A percentile compares a stretch with the other conserved stretches of the same genome.
phyloP scores from a whole-genome alignment of 2,113 vertebrate genomes.

The Platichthys flesus region DNA sequence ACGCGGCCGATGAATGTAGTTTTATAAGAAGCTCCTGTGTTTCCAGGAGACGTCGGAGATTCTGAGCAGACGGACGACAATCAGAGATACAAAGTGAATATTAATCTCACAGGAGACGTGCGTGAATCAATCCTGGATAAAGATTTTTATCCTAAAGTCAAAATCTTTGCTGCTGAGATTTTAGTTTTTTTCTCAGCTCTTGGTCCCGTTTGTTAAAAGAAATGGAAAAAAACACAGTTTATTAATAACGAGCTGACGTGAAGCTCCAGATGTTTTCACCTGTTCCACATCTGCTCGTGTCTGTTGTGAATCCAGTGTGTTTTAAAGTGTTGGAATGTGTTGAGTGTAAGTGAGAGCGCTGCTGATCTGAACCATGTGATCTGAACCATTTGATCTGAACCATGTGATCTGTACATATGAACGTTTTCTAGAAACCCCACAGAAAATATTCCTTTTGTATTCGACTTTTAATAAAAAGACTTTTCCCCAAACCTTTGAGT shows the following conservation, averaged over 20 bases:
- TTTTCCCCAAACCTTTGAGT: slow-evolving; percentile 55
- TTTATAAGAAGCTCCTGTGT: slow-evolving; percentile 2
- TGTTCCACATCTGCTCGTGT: slow-evolving; percentile 14
- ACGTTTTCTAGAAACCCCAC: slow-evolving; percentile 76
- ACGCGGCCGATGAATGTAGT: slow-evolving; percentile 71
- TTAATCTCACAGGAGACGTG: background rate
- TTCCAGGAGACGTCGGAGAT: no score
- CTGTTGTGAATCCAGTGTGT: slow-evolving; percentile 8
- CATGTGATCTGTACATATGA: slow-evolving; percentile 74
- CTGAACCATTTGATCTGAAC: slow-evolving; percentile 53
- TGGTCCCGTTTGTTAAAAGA: background rate
- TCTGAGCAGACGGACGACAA: slow-evolving; percentile 17
- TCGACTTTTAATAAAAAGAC: slow-evolving; percentile 81
- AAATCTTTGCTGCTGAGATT: no score
- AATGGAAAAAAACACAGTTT: no score
- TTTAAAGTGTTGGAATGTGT: background rate
- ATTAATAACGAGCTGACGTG: background rate
- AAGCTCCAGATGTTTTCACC: background rate
- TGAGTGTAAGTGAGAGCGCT: background rate
- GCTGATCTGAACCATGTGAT: slow-evolving; percentile 33
- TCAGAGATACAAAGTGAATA: background rate
- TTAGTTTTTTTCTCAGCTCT: background rate
- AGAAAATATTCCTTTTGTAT: slow-evolving; percentile 80
- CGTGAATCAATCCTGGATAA: slow-evolving; percentile 11
- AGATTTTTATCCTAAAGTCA: background rate